phyloP scores from a whole-genome alignment of 37 sponge, comb jelly and placozoan genomes.

The Oopsacas minuta region DNA sequence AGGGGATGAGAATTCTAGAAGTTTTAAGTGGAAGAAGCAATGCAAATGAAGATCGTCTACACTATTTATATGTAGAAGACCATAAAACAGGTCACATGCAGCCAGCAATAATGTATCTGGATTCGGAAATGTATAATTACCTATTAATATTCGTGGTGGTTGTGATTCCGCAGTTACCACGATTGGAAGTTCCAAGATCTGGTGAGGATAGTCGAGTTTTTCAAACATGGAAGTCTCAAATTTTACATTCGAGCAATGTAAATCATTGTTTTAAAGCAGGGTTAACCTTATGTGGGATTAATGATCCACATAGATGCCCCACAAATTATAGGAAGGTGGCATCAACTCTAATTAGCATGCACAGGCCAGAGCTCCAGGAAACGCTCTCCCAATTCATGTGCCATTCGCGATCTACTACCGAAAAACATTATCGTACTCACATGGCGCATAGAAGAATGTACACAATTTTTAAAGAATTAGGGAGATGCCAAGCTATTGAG shows the following conservation, averaged over 20 bases:
- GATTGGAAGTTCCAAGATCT: neutral
- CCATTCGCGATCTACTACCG: neutral
- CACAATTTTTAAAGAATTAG: neutral
- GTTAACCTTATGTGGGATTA: neutral
- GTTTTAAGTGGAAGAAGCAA: neutral
- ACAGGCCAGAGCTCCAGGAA: neutral
- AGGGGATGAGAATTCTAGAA: neutral
- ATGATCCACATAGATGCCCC: neutral
- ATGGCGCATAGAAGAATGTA: neutral
- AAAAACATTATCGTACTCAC: neutral
- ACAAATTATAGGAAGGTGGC: neutral
- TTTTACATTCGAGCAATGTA: neutral
- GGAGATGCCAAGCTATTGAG: neutral
- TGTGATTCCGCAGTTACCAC: neutral
- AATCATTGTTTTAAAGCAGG: neutral
- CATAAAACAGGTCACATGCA: neutral
- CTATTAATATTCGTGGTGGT: neutral
- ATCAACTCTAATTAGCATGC: neutral
- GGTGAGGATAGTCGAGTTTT: neutral
- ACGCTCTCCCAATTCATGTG: neutral
- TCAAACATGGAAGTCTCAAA: neutral
- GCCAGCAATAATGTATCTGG: neutral
- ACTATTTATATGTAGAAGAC: neutral
- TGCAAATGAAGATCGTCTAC: neutral
- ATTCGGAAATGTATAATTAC: neutral